These are phyloP conservation scores for Cryptotis parvus DNA, from an alignment of 2,113 vertebrate genomes.

Conservation along the genomic window DNA sequence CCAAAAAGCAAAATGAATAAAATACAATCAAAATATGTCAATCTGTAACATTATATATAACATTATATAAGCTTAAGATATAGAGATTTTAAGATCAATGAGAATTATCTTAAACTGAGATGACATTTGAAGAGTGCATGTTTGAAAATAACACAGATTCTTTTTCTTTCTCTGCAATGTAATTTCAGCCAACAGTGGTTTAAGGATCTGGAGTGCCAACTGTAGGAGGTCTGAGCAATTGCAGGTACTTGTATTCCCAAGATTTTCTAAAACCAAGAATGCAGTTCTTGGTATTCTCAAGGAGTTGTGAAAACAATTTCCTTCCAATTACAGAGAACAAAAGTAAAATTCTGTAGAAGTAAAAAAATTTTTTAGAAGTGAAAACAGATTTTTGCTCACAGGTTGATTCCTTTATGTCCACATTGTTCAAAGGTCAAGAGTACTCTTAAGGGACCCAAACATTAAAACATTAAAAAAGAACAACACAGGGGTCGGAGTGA, in stretches of 20 bases:
- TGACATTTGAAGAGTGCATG: background rate
- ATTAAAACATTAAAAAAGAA: background rate
- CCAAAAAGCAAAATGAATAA: no score
- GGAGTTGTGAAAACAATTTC: background rate
- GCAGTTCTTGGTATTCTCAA: background rate
- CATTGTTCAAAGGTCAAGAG: background rate
- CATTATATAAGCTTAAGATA: no score
- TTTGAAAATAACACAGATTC: background rate
- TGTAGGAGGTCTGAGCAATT: background rate
- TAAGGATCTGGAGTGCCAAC: background rate
- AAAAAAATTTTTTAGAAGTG: no score
- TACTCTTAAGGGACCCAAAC: background rate
- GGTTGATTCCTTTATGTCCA: background rate
- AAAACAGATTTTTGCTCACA: no score
- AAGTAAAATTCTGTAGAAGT: background rate
- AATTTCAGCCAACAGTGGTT: background rate
- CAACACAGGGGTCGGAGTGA: no score
- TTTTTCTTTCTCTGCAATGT: background rate
- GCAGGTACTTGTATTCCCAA: background rate
- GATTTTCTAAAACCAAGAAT: no score
- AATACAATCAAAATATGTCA: no score
- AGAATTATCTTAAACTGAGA: background rate
- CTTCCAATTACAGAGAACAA: background rate
- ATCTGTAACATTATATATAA: no score
- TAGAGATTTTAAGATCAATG: background rate